phyloP scores from a whole-genome alignment of 2,888 invertebrate species.

The Amblyjoppa proteus region DNA sequence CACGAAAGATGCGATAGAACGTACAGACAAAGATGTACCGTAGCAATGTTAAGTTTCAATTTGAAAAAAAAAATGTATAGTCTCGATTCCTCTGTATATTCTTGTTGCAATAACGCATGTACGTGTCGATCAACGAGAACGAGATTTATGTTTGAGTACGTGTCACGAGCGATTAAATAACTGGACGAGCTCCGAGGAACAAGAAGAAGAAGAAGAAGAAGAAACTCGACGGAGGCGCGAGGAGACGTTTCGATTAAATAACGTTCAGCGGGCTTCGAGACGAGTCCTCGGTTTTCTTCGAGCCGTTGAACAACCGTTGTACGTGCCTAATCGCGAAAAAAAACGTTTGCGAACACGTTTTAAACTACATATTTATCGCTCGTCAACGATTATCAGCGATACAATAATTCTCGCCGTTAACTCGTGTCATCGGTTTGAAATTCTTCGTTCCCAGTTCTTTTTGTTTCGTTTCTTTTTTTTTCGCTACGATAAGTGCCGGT shows the following conservation, averaged over 20 bases:
- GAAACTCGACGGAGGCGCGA: conserved; percentile 36
- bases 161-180: conserved; percentile 79
- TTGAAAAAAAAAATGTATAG: not conserved
- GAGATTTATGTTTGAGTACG: conserved; percentile 76
- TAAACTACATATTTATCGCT: conserved; percentile 40
- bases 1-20: too few relatives aligned
- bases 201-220: conserved; percentile 25
- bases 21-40: too few relatives aligned
- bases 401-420: conserved; percentile 15
- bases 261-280: conserved; percentile 60
- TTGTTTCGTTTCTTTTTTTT: conserved; percentile 25
- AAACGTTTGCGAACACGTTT: conserved; percentile 25
- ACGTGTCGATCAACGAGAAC: conserved; percentile 79
- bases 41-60: too few relatives aligned
- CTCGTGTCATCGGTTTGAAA: not conserved
- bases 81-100: conserved; percentile 12
- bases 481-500: not conserved
- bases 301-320: conserved; percentile 47
- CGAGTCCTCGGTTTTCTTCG: not conserved
- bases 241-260: conserved; percentile 72
- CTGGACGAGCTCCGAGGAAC: conserved; percentile 34
- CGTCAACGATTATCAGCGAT: conserved; percentile 36
- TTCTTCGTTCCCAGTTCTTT: not conserved
- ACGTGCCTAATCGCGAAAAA: conserved; percentile 70
- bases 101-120: conserved; percentile 43